phyloP scores from a whole-genome alignment of 1,140 invertebrate species.

The Hyles euphorbiae region DNA sequence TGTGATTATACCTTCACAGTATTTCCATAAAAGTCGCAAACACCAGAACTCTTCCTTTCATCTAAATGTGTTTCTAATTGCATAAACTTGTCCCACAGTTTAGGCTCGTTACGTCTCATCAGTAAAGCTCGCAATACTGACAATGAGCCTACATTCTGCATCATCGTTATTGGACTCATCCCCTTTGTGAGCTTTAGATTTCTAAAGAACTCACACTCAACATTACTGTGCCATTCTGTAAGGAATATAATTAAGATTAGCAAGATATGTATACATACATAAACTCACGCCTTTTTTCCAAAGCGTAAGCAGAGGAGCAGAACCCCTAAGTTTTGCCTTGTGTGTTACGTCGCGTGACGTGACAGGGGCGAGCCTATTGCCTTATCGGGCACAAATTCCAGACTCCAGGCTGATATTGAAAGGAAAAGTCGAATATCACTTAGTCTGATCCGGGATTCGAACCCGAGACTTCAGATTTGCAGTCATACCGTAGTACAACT shows the following conservation, averaged over 20 bases:
- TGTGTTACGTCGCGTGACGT: no score
- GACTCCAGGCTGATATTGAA: no score
- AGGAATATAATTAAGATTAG: slow-evolving; percentile 3
- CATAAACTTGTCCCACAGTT: slow-evolving; percentile 73
- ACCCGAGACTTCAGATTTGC: no score
- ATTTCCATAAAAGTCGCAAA: slow-evolving; percentile 75
- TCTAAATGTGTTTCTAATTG: slow-evolving; percentile 77
- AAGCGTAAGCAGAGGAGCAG: no score
- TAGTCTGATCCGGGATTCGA: no score
- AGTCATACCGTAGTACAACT: no score
- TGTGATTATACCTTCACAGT: slow-evolving; percentile 78
- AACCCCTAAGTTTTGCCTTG: no score
- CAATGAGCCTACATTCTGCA: slow-evolving; percentile 68
- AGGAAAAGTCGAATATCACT: no score
- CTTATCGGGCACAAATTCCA: no score
- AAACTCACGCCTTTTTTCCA: no score
- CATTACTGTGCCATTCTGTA: slow-evolving; percentile 70
- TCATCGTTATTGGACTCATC: slow-evolving; percentile 48
- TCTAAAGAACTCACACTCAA: slow-evolving; percentile 75
- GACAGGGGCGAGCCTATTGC: no score
- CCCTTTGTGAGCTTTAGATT: slow-evolving; percentile 52
- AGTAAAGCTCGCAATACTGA: slow-evolving; percentile 75
- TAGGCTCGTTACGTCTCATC: slow-evolving; percentile 62
- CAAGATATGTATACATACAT: no score
- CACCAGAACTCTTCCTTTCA: slow-evolving; percentile 63